Conservation (phyloP, 2,888 invertebrate genomes). For the Oscheius sp. region DNA sequence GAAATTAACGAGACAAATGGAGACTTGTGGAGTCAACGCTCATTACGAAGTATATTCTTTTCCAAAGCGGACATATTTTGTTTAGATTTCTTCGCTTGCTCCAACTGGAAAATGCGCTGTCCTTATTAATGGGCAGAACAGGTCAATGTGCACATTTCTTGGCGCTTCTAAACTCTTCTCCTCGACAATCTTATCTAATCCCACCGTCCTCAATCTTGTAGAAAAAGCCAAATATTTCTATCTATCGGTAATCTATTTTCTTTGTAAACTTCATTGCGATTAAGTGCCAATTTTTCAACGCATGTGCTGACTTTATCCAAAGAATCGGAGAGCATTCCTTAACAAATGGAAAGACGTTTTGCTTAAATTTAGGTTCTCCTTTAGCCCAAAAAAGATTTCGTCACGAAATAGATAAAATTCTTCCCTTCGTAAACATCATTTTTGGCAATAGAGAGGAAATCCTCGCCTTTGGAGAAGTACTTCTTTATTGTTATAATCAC, state of each 20-base stretch:
- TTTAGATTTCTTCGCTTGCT: slow-evolving; percentile 77
- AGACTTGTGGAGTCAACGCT: slow-evolving; percentile 82
- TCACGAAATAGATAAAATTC: slow-evolving; percentile 80
- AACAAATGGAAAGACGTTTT: slow-evolving; percentile 74
- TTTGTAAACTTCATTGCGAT: background rate
- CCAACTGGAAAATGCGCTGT: slow-evolving; percentile 97
- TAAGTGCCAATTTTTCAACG: background rate
- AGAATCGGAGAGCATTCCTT: background rate
- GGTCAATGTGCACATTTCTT: slow-evolving; percentile 73
- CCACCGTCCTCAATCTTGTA: slow-evolving; percentile 72
- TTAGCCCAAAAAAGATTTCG: slow-evolving; percentile 85
- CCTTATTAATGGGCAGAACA: slow-evolving; percentile 82
- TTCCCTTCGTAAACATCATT: slow-evolving; percentile 91
- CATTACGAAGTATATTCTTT: slow-evolving; percentile 78
- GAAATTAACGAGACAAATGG: slow-evolving; percentile 81
- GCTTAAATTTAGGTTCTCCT: slow-evolving; percentile 93
- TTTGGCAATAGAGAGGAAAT: slow-evolving; percentile 95
- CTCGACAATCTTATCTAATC: background rate
- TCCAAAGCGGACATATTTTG: background rate
- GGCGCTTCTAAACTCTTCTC: background rate
- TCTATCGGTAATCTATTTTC: slow-evolving; percentile 76
- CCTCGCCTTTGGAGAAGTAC: slow-evolving; percentile 79
- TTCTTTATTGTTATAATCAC: slow-evolving; percentile 64
- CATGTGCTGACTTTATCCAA: background rate
- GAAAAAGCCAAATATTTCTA: slow-evolving; percentile 85